Evolutionary conservation across 2,888 invertebrate genomes (phyloP).

Genomic region (Dynastes maya): DNA sequence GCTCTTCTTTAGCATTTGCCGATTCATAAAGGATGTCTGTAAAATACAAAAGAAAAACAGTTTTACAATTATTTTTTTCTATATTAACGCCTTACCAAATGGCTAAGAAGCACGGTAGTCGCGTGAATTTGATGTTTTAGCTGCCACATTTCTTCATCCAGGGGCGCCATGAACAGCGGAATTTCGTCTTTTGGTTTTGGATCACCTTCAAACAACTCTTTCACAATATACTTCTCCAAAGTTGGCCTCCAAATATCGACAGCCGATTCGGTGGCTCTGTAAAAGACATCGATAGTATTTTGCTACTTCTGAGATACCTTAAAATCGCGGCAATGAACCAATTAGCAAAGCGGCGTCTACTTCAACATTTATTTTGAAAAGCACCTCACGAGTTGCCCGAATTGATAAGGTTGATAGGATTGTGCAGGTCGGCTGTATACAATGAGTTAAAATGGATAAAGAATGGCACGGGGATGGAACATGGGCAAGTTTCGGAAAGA

Average conservation of each 20-base stretch:
- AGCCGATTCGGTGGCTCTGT: constrained; percentile 16
- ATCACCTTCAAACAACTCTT: constrained; percentile 16
- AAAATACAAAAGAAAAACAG: background rate
- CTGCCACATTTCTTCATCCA: constrained; percentile 43
- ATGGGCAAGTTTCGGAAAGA: too few relatives aligned
- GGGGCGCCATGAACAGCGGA: constrained; percentile 2
- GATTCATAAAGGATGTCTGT: constrained; percentile 33
- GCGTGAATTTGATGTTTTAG: constrained; percentile 38
- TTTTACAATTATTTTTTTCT: background rate
- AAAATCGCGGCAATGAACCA: too few relatives aligned
- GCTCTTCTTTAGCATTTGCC: constrained; percentile 43
- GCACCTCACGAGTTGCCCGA: too few relatives aligned
- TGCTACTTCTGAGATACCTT: too few relatives aligned
- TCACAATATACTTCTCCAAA: constrained; percentile 6
- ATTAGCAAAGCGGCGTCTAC: too few relatives aligned
- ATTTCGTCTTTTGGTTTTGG: background rate
- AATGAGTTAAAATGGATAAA: too few relatives aligned
- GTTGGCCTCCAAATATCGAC: constrained; percentile 7
- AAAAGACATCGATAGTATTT: background rate
- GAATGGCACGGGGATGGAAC: too few relatives aligned
- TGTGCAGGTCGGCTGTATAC: too few relatives aligned
- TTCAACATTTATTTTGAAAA: too few relatives aligned
- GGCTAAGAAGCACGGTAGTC: constrained; percentile 37
- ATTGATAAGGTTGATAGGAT: too few relatives aligned
- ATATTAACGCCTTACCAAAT: constrained; percentile 16